Evolutionary conservation across 2,888 invertebrate genomes (phyloP), one percentile per base, ranked within the genome.

Genomic region (Encarsia formosa): DNA sequence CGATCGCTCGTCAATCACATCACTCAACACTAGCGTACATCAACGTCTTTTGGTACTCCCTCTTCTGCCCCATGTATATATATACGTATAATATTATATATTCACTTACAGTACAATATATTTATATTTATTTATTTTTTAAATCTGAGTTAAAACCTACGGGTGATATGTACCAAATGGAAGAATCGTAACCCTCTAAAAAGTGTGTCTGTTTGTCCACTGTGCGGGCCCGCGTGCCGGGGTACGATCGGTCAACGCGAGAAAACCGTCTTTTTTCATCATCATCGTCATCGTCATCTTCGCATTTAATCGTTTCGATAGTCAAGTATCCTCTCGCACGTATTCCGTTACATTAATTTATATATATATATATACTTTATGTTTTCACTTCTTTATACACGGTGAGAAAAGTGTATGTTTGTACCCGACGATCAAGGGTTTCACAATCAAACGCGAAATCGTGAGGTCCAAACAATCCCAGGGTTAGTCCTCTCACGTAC

Each of bases 161-260:
- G 61, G 63, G 66, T 73, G 73, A 73, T 72, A 73, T 71, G 71
- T 73, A 72, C 68, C 69, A 73, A 73, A 71, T 73, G 73, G 73
- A 73, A 73, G 73, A 73, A 69, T 70, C 70, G 65, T 67, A 69
- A 69, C 68, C 44, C 5, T 15, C 15, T 13, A 15, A 34, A 15
- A 34, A 34, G 34, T 13, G 34, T 5, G n/a, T n/a, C n/a, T n/a
- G 15, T 1, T 34, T 1, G 13, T 13, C 5, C 34, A 5, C 34
- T 13, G 9, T 34, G 9, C 34, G 34, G n/a, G n/a, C 22, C 40
- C 40, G 46, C 49, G 49, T 45, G 32, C 56, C 48, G 53, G 50
- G 56, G 48, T 52, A 56, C 56, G 56, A 51, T 31, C 56, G 53
- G 56, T 38, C 18, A 50, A n/a, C 46, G 46, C 43, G 49, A 49